Evolutionary conservation across 2,888 invertebrate species (phyloP).

Genomic region (Villa cingulata): DNA sequence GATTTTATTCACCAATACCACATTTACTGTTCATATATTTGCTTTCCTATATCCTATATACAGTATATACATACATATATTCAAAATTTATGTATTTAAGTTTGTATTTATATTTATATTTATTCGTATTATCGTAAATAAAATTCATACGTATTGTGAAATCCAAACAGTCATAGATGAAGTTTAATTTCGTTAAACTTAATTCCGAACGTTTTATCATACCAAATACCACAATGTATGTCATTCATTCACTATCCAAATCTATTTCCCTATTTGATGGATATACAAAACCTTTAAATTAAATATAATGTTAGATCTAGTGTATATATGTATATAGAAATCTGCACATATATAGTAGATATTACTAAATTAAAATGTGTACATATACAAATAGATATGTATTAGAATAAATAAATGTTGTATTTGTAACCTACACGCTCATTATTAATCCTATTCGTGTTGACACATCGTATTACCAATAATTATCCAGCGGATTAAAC

Average conservation of each 20-base stretch:
- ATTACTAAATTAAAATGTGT: too few relatives aligned
- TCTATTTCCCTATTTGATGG: conserved; percentile 4
- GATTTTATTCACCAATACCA: not conserved
- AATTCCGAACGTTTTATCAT: conserved; percentile 6
- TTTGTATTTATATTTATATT: not conserved
- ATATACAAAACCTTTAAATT: not conserved
- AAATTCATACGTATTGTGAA: too few relatives aligned
- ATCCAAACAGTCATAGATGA: not conserved
- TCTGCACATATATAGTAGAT: too few relatives aligned
- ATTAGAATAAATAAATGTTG: too few relatives aligned
- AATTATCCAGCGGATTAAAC: conserved; percentile 10
- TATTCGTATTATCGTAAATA: not conserved
- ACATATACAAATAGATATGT: not conserved
- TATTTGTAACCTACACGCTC: not conserved
- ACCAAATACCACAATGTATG: not conserved
- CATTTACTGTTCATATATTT: not conserved
- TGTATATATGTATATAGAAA: too few relatives aligned
- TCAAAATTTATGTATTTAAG: too few relatives aligned
- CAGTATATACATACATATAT: not conserved
- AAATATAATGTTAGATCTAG: too few relatives aligned
- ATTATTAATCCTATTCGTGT: conserved; percentile 10
- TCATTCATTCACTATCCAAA: not conserved
- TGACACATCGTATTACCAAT: conserved; percentile 13
- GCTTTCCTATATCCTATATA: too few relatives aligned
- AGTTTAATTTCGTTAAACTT: conserved; percentile 8